These are phyloP conservation scores for Strix uralensis DNA, from an alignment of 2,113 vertebrate species.

Conservation along the genomic window DNA sequence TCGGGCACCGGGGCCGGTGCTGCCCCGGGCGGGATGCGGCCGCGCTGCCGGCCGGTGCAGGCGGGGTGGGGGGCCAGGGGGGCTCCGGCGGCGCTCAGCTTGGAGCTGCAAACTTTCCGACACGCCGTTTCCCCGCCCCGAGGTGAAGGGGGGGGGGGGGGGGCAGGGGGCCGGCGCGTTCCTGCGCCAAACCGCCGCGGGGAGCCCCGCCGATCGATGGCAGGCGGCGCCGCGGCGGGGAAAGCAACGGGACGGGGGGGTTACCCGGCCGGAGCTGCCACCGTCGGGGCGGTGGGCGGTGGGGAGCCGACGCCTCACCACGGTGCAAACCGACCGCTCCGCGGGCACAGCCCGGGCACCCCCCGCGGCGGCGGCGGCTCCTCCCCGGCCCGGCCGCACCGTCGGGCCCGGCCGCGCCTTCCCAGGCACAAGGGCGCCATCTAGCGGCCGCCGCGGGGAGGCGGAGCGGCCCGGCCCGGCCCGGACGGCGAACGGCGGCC, in stretches of 20 bases:
- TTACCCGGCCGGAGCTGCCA: background rate
- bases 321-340: background rate
- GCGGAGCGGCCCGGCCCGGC: no score
- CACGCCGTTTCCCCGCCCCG: background rate
- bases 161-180: conserved; percentile 42
- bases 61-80: background rate
- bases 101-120: conserved; percentile 38
- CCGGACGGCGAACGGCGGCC: no score
- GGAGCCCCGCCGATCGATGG: conserved; percentile 72
- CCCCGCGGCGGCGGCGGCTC: background rate
- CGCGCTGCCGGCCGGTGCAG: background rate
- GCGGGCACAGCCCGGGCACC: background rate
- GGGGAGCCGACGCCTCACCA: no score
- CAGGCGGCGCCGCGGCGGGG: conserved; percentile 69
- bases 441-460: conserved; percentile 51
- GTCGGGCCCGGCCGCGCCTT: background rate
- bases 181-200: conserved; percentile 71
- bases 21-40: background rate
- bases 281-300: background rate
- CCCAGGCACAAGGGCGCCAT: conserved; percentile 75
- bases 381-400: background rate
- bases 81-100: conserved; percentile 4
- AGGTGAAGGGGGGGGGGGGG: background rate
- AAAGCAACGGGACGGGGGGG: conserved; percentile 56
- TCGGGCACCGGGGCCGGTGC: background rate